A percentile compares a stretch with the other conserved stretches of the same genome.
phyloP scores from a whole-genome alignment of 1,140 invertebrate species.

The Drosophila chauvacae region DNA sequence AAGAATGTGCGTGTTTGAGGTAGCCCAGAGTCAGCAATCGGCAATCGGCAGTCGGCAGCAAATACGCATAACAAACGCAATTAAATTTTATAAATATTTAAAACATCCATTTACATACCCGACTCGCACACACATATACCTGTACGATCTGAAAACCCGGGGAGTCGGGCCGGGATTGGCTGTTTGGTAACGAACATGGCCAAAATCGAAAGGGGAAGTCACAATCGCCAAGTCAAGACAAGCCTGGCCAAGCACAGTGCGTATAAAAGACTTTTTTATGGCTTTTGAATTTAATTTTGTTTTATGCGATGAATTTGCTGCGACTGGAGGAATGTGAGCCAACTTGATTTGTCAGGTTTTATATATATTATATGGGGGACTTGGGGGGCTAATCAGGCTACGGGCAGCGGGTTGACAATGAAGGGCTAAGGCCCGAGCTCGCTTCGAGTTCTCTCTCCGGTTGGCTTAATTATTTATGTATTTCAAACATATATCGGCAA shows the following conservation, averaged over 20 bases:
- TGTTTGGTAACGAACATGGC: slow-evolving; percentile 36
- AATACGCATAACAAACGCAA: slow-evolving; percentile 77
- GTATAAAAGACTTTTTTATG: slow-evolving; percentile 73
- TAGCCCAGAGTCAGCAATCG: slow-evolving; percentile 29
- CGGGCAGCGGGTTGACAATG: slow-evolving; percentile 33
- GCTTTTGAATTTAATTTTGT: slow-evolving; percentile 73
- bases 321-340: slow-evolving; percentile 54
- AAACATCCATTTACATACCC: slow-evolving; percentile 73
- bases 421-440: slow-evolving; percentile 18
- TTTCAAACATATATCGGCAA: slow-evolving; percentile 39
- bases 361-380: neutral
- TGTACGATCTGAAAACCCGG: slow-evolving; percentile 9
- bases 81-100: slow-evolving; percentile 82
- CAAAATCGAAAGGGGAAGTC: slow-evolving; percentile 77
- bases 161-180: slow-evolving; percentile 1
- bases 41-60: slow-evolving; percentile 36
- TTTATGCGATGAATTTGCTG: slow-evolving; percentile 55
- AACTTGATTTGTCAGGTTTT: slow-evolving; percentile 69
- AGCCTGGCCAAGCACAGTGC: slow-evolving; percentile 36
- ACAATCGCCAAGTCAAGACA: slow-evolving; percentile 37
- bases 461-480: slow-evolving; percentile 69
- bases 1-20: slow-evolving; percentile 72
- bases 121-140: slow-evolving; percentile 37
- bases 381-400: slow-evolving; percentile 14
- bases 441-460: slow-evolving; percentile 2